These are phyloP conservation scores for Panagrolaimus sp. DNA, from an alignment of 1,140 invertebrate species.

Conservation along the genomic window DNA sequence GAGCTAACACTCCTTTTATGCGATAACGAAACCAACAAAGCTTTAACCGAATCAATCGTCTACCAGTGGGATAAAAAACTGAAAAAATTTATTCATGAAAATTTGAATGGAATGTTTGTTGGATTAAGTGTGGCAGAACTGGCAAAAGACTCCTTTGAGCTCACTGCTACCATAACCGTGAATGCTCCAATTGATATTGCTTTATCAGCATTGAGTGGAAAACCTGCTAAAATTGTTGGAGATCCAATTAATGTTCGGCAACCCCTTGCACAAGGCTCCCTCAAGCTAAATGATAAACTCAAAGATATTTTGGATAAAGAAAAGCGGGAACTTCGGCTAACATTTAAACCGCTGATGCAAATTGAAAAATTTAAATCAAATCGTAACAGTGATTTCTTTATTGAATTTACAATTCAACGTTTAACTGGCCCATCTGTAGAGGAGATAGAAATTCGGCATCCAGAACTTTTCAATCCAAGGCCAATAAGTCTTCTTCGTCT, in stretches of 20 bases:
- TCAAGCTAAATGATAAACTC: constrained; percentile 17
- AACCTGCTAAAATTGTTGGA: not conserved
- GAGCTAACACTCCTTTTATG: constrained; percentile 24
- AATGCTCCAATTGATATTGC: not conserved
- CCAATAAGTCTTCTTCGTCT: not conserved
- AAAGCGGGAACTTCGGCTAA: constrained; percentile 23
- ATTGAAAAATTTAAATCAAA: not conserved
- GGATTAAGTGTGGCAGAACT: constrained; percentile 20
- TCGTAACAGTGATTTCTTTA: not conserved
- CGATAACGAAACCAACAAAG: not conserved
- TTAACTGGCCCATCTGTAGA: not conserved
- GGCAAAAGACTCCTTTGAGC: constrained; percentile 19
- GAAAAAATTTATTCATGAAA: constrained; percentile 13
- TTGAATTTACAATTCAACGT: not conserved
- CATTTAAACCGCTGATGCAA: not conserved
- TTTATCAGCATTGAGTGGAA: not conserved
- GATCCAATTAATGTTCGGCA: not conserved
- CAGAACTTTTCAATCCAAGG: not conserved
- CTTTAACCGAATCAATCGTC: constrained; percentile 28
- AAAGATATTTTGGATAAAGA: constrained; percentile 32
- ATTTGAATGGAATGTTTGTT: constrained; percentile 27
- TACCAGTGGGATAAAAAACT: constrained; percentile 24
- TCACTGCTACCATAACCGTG: not conserved
- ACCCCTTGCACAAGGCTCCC: not conserved
- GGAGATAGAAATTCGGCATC: not conserved